Evolutionary conservation across 2,888 invertebrate genomes (phyloP).

Genomic region (Flabesymbios commensalis): DNA sequence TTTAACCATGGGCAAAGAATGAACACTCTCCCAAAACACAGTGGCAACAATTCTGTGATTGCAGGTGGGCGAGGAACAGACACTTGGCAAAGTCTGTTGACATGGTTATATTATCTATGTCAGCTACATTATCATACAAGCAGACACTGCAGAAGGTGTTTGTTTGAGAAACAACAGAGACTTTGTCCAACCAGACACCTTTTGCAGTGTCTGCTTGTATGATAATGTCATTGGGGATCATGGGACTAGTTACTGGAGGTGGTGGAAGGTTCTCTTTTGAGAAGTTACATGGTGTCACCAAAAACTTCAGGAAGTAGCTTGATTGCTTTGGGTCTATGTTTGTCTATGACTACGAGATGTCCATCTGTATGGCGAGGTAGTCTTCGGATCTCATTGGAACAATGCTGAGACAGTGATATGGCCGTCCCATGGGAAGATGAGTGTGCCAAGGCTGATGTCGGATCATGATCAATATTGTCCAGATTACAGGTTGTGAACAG

Average conservation of each 20-base stretch:
- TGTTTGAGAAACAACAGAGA: too few relatives aligned
- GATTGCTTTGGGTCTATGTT: not conserved
- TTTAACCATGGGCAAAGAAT: not conserved
- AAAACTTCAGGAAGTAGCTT: not conserved
- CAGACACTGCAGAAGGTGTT: too few relatives aligned
- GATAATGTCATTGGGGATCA: not conserved
- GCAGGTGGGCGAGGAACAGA: not conserved
- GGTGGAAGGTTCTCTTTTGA: not conserved
- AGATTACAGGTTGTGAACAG: not conserved
- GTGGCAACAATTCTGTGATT: not conserved
- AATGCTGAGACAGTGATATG: not conserved
- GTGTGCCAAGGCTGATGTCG: not conserved
- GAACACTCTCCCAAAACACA: not conserved
- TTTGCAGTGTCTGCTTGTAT: not conserved
- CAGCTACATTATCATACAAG: not conserved
- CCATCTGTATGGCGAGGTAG: not conserved
- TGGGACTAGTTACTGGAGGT: not conserved
- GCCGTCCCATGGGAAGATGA: not conserved
- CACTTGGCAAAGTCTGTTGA: not conserved
- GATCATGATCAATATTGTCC: slow-evolving; percentile 2
- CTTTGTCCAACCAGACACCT: not conserved
- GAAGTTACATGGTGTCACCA: not conserved
- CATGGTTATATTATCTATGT: not conserved
- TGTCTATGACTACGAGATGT: not conserved
- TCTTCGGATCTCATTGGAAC: not conserved